Base-by-base conservation (phyloP, 1,140 invertebrate genomes). In the Gonatopus flavifemur region DNA sequence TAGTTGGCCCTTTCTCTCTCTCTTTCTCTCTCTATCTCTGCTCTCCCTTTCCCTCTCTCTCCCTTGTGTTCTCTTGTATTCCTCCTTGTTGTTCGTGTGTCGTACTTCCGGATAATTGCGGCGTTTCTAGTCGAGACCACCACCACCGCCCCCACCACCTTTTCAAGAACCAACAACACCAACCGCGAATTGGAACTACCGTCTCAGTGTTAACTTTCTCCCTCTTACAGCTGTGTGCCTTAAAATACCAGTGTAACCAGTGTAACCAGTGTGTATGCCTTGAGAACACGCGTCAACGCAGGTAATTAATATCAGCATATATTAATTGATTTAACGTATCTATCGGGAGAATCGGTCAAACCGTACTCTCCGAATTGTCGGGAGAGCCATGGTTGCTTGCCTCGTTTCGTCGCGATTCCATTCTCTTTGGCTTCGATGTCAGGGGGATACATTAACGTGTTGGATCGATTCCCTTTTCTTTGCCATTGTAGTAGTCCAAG, bases 401-500 rank as follows among this genome's bases (percentile, higher is more conserved):
- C 55, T 49, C 57, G 49, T 55, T 59, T 45, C 51, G 47, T 53
- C 51, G 57, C 55, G 50, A n/a, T n/a, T 39, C 57, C 49, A 56
- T 60, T 48, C 53, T n/a, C n/a, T n/a, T n/a, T n/a, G n/a, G 50
- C 44, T 46, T 49, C 53, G n/a, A n/a, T n/a, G n/a, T n/a, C n/a
- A n/a, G n/a, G n/a, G 59, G 59, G 56, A 62, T 64, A 62, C 58
- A 64, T 64, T 61, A 66, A 64, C 60, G 60, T 62, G 62, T 66
- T 67, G 68, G 68, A 69, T 68, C 69, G 67, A 66, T 71, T 69
- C 43, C 61, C 54, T 56, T 65, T 64, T 56, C 65, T 69, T n/a
- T n/a, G n/a, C n/a, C n/a, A n/a, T n/a, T n/a, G n/a, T n/a, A n/a
- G n/a, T n/a, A n/a, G n/a, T 55, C 55, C 41, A 42, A 53, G 49